Base-by-base conservation (phyloP, 2,797 vertebrate species). In the Bryconaethiops microstoma region DNA sequence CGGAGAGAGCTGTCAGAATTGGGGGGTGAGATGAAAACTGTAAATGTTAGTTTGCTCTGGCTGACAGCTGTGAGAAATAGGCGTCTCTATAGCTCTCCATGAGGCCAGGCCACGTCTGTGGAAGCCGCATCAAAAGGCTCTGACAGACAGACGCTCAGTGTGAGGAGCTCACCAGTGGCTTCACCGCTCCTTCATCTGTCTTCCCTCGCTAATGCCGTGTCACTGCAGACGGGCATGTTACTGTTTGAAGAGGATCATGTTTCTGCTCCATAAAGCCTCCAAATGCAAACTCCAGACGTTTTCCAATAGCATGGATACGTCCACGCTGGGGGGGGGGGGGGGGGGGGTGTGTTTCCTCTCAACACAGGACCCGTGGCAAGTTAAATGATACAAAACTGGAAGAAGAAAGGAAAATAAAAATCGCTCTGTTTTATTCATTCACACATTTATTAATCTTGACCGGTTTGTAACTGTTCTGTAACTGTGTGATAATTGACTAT, bases 1-100 rank as follows among this genome's bases (percentile, higher is more conserved):
- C 84, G n/a, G n/a, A 73, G 85, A 85, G 86, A 83, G 80, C 87
- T 93, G 89, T 91, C 89, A 86, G 85, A 89, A 90, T 84, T 8
- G n/a, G 35, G 82, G 78, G 87, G 87, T 84, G 82, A 82, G 76
- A 78, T 76, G 82, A 91, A 86, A 83, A 81, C 86, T 90, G 89
- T 89, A 89, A 90, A 35, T 87, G 82, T 88, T 89, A 83, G 84
- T 90, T 86, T 85, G 40, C 85, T 86, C 78, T 83, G 71, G 77
- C 72, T 83, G 83, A 86, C 84, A 82, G 63, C 70, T 83, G 82
- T 40, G 79, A 81, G 84, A 82, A 82, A 87, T 62, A 78, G 72
- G 67, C 52, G 76, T 65, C 72, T 77, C 74, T 69, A 64, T 80
- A 59, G 68, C 57, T 35, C 63, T 77, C 25, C 79, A 42, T 42